Evolutionary conservation across 64 coral and sea anemone genomes (phyloP), one percentile per base, ranked within the genome.

Genomic region (Montipora efflorescens): DNA sequence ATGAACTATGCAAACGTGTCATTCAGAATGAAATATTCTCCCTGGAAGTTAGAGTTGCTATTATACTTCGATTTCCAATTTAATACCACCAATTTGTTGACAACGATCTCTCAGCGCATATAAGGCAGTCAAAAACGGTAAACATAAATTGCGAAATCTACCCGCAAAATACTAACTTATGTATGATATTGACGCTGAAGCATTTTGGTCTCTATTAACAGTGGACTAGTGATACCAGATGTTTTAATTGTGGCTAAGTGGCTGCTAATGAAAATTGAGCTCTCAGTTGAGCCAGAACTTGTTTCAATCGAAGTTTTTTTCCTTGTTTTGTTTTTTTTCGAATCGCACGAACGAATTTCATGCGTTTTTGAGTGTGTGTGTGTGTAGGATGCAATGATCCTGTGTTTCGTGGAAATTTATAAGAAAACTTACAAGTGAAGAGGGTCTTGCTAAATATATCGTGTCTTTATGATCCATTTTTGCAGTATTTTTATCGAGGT

Each of bases 231-330:
- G 62, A 85, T 85, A 47, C 5, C 49, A 14, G 58, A 64, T 23
- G 80, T 83, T 83, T 83, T 83, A 5, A 70, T 45, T 16, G 18
- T 52, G 19, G 9, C 4, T 71, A 86, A 86, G 66, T 72, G 62
- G 44, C 21, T 50, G 18, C 47, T 50, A 49, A 86, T 86, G 16
- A 86, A 71, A 36, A 50, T 86, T 45, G 82, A 86, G 48, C 82
- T 3, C 61, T 22, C 19, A 11, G 82, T 19, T 48, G 13, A 1
- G 20, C 28, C 7, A 21, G 5, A 46, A 49, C 18, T 4, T 10
- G 1, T 16, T 18, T 11, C 4, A 8, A 43, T 74, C 53, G 53
- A 57, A 57, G 11, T 1, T 43, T 23, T 74, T 19, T 74, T 25
- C 0, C n/a, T 74, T 21, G n/a, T 74, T 74, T 20, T 11, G 11